A percentile compares a stretch with the other conserved stretches of the same genome.
Evolutionary conservation across 2,113 vertebrate genomes (phyloP).

Genomic region (Ameiurus melas): DNA sequence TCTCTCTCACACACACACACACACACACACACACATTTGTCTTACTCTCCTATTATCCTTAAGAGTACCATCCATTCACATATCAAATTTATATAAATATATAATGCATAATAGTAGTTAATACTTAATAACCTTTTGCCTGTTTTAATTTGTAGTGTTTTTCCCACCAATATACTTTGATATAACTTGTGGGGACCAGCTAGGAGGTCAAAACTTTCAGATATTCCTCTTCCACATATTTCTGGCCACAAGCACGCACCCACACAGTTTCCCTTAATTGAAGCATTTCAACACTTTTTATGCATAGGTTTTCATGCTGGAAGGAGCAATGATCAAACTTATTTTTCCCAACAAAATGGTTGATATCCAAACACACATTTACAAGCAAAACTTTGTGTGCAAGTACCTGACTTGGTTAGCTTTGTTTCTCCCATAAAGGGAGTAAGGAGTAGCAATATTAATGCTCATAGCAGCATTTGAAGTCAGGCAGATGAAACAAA

Average conservation of each 20-base stretch:
- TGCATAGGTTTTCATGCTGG: neutral
- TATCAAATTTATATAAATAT: neutral
- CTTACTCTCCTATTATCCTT: neutral
- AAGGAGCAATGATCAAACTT: neutral
- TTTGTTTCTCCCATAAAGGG: neutral
- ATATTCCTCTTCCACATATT: neutral
- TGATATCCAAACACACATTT: constrained; percentile 3
- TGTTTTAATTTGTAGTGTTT: neutral
- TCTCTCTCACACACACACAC: neutral
- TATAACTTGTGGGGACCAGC: neutral
- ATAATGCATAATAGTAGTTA: neutral
- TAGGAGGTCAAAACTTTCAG: neutral
- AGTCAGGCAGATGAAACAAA: constrained; percentile 27
- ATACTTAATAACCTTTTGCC: neutral
- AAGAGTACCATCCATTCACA: neutral
- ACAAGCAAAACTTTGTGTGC: neutral
- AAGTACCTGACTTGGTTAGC: neutral
- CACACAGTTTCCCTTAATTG: neutral
- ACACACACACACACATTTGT: neutral
- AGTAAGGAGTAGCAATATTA: neutral
- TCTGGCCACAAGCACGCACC: neutral
- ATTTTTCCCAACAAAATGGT: constrained; percentile 14
- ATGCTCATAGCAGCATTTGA: constrained; percentile 8
- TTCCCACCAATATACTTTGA: neutral
- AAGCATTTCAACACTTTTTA: neutral